Conservation (phyloP, 2,113 vertebrate species). For the Ascaphus truei region DNA sequence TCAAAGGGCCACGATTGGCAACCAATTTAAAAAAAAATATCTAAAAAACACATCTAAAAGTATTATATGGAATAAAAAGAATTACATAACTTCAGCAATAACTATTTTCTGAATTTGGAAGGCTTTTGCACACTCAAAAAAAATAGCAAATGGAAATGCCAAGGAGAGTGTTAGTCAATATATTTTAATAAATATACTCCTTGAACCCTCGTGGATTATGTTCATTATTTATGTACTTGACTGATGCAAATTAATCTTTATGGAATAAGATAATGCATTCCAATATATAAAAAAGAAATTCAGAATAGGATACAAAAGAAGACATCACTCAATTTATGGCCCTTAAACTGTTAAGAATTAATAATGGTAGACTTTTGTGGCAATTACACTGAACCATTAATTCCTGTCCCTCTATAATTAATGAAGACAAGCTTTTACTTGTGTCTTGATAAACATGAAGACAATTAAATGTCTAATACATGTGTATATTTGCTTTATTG, state of each 20-base stretch:
- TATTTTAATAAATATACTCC: neutral
- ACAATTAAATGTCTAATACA: slow-evolving; percentile 36
- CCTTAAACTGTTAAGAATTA: slow-evolving; percentile 35
- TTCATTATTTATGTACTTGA: slow-evolving; percentile 23
- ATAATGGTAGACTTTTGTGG: slow-evolving; percentile 32
- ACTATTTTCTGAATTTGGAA: too few relatives aligned
- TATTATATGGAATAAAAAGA: too few relatives aligned
- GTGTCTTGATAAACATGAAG: slow-evolving; percentile 35
- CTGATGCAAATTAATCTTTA: slow-evolving; percentile 30
- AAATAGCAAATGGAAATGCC: neutral
- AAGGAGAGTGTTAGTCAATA: neutral
- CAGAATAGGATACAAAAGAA: slow-evolving; percentile 25
- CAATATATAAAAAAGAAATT: slow-evolving; percentile 19
- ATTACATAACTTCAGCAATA: too few relatives aligned
- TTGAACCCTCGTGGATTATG: neutral
- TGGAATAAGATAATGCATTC: slow-evolving; percentile 16
- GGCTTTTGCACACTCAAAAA: neutral
- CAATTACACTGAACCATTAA: slow-evolving; percentile 34
- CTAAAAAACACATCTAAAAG: too few relatives aligned
- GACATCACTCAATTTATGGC: slow-evolving; percentile 26
- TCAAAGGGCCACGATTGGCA: too few relatives aligned
- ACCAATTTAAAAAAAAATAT: too few relatives aligned
- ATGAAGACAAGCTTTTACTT: slow-evolving; percentile 50
- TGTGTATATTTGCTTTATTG: slow-evolving; percentile 44
- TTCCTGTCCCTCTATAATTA: slow-evolving; percentile 55